Conservation (phyloP, 2,888 invertebrate genomes). For the Amphipoea lucens region DNA sequence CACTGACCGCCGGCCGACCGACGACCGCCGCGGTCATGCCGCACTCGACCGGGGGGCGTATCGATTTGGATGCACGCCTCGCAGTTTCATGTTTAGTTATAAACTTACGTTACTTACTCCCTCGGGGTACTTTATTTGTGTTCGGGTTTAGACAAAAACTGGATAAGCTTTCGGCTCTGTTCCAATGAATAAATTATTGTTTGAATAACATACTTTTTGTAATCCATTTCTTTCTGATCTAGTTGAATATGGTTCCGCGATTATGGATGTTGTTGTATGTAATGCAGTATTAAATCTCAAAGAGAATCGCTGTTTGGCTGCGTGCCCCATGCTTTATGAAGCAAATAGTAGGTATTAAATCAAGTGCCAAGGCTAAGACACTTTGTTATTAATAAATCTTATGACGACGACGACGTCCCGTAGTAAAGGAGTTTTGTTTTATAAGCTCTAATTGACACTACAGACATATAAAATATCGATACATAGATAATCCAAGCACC, state of each 20-base stretch:
- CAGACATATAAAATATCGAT: slow-evolving; percentile 39
- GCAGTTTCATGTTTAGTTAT: slow-evolving; percentile 57
- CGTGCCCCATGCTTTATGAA: slow-evolving; percentile 62
- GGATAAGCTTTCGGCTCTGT: slow-evolving; percentile 16
- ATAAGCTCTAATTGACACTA: slow-evolving; percentile 5
- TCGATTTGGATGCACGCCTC: slow-evolving; percentile 72
- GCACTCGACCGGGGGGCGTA: slow-evolving; percentile 61
- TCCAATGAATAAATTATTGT: slow-evolving; percentile 22
- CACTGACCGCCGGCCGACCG: slow-evolving; percentile 51
- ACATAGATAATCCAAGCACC: slow-evolving; percentile 45
- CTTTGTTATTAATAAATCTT: slow-evolving; percentile 57
- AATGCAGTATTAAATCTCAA: slow-evolving; percentile 22
- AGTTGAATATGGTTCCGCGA: neutral
- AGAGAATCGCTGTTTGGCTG: slow-evolving; percentile 61
- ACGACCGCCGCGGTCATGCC: slow-evolving; percentile 48
- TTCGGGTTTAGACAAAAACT: slow-evolving; percentile 7
- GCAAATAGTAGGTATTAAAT: slow-evolving; percentile 61
- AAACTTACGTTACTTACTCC: slow-evolving; percentile 37
- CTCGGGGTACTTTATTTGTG: slow-evolving; percentile 22
- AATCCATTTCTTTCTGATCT: slow-evolving; percentile 25
- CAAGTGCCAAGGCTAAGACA: slow-evolving; percentile 71
- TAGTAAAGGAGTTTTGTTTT: slow-evolving; percentile 9
- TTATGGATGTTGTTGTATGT: slow-evolving; percentile 18
- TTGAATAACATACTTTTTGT: slow-evolving; percentile 24
- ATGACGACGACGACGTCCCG: slow-evolving; percentile 41